phyloP scores from a whole-genome alignment of 2,888 invertebrate genomes.

The Branchipolynoe longqiensis region DNA sequence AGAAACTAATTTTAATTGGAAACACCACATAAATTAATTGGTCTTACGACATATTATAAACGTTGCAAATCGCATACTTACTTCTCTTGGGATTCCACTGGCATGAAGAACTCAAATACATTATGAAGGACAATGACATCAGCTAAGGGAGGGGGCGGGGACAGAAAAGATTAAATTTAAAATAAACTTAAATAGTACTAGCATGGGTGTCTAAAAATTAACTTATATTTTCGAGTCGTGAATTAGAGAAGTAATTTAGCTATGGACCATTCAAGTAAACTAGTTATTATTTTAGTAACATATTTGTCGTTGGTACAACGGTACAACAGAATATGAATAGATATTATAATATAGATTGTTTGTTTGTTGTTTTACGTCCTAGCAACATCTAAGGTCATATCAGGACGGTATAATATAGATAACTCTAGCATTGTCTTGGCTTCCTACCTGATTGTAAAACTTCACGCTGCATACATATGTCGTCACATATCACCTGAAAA shows the following conservation, averaged over 20 bases:
- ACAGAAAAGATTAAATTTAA: neutral
- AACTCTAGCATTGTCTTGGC: neutral
- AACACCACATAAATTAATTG: no score
- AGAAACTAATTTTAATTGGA: slow-evolving; percentile 24
- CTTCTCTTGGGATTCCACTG: slow-evolving; percentile 84
- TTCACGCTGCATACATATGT: slow-evolving; percentile 58
- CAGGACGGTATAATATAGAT: neutral
- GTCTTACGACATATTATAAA: no score
- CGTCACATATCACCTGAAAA: slow-evolving; percentile 73
- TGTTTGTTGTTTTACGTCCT: neutral
- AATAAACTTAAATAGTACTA: neutral
- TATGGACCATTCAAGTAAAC: neutral
- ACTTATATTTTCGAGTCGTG: neutral
- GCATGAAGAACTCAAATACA: slow-evolving; percentile 87
- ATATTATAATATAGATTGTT: neutral
- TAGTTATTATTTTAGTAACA: neutral
- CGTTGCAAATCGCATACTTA: no score
- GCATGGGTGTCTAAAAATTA: neutral
- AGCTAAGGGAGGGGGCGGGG: slow-evolving; percentile 78
- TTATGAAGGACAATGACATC: slow-evolving; percentile 87
- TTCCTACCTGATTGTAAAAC: slow-evolving; percentile 57
- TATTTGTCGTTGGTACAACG: neutral
- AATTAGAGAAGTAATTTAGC: neutral
- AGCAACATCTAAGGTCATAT: no score
- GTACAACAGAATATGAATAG: neutral